These are phyloP conservation scores for Patagioenas fasciata DNA, from an alignment of 2,113 vertebrate species.

Conservation along the genomic window DNA sequence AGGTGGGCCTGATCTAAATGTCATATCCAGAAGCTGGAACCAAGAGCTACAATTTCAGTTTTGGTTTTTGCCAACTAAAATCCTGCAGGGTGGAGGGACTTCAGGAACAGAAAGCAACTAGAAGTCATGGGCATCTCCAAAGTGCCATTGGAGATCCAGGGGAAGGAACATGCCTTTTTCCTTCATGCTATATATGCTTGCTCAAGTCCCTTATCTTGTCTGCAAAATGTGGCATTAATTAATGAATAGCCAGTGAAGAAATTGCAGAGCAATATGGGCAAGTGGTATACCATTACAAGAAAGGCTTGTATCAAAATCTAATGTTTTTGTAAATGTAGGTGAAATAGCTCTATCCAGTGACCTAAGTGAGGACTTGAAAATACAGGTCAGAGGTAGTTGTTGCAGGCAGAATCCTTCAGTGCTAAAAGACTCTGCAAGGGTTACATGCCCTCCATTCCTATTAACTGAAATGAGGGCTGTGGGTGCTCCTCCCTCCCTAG, in stretches of 20 bases:
- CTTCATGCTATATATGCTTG: not conserved
- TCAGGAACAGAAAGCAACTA: not conserved
- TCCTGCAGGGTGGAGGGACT: not conserved
- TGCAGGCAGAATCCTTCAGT: not conserved
- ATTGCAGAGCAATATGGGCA: not conserved
- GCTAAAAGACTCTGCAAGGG: not conserved
- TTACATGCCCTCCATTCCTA: not conserved
- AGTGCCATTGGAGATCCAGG: not conserved
- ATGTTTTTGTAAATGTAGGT: not conserved
- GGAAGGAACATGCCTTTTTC: not conserved
- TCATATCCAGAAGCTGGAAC: not conserved
- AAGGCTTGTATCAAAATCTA: not conserved
- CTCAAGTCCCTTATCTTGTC: not conserved
- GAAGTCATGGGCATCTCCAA: fast-evolving
- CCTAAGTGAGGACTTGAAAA: not conserved
- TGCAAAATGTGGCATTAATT: not conserved
- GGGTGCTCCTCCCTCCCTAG: not conserved
- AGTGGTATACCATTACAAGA: not conserved
- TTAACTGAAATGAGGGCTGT: not conserved
- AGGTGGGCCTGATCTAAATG: not conserved
- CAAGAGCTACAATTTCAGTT: not conserved
- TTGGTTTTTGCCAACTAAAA: not conserved
- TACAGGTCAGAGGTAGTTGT: not conserved
- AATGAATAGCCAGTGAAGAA: not conserved
- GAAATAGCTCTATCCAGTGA: not conserved